These are phyloP conservation scores for Hypomesus transpacificus DNA, from an alignment of 2,113 vertebrate genomes.

Conservation along the genomic window DNA sequence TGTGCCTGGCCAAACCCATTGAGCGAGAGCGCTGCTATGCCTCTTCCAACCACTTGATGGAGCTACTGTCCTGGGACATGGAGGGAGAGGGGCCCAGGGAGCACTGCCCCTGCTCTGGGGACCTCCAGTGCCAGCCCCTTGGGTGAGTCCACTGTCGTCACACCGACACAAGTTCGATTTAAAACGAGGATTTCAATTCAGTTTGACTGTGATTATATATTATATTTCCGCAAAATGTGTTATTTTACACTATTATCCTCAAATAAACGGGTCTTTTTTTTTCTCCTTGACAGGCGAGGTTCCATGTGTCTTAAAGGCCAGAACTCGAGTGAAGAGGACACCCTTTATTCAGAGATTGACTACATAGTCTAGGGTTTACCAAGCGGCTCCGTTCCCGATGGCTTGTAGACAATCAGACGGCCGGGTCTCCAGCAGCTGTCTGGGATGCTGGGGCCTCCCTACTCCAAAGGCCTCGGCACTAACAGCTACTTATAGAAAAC, in stretches of 20 bases:
- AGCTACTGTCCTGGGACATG: conserved; percentile 83
- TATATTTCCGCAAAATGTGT: neutral
- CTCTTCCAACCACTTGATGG: conserved; percentile 78
- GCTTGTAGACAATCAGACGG: conserved; percentile 5
- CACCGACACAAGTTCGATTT: neutral
- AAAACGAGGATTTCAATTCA: neutral
- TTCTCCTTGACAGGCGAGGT: conserved; percentile 57
- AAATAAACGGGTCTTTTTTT: neutral
- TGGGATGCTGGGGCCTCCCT: neutral
- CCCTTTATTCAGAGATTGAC: conserved; percentile 71
- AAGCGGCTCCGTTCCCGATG: neutral
- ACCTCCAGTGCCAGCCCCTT: conserved; percentile 83
- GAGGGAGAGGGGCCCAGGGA: conserved; percentile 76
- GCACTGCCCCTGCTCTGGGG: conserved; percentile 82
- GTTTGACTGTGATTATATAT: neutral
- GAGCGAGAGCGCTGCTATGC: conserved; percentile 82
- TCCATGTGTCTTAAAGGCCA: conserved; percentile 68
- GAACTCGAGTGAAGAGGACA: conserved; percentile 69
- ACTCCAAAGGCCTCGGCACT: neutral
- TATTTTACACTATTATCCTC: too few relatives aligned
- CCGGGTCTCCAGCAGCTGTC: neutral
- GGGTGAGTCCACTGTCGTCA: conserved; percentile 68
- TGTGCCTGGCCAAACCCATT: conserved; percentile 82
- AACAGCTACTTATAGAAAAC: neutral
- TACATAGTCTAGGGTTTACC: conserved; percentile 59